Percentiles rank a stretch among this genome's conserved stretches.
phyloP scores from a whole-genome alignment of 2,888 invertebrate species.

The Drosophila picticornis region DNA sequence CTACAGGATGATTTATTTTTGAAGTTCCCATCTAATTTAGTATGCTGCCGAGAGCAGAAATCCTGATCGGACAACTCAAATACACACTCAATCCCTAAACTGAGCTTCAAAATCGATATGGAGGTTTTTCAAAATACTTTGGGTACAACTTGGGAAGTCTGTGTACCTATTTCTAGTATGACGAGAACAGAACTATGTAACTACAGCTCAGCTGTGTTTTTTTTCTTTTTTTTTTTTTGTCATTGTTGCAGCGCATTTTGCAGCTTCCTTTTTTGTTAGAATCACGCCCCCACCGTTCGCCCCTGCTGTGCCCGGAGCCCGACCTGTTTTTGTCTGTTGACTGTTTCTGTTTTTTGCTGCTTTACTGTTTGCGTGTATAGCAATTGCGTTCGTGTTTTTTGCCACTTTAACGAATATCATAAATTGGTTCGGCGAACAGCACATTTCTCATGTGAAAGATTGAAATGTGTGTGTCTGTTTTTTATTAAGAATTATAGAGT shows the following conservation, averaged over 20 bases:
- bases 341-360: slow-evolving; percentile 25
- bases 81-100: background rate
- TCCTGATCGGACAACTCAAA: background rate
- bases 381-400: slow-evolving; percentile 26
- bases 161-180: background rate
- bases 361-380: slow-evolving; percentile 24
- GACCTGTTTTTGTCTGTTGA: slow-evolving; percentile 29
- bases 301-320: slow-evolving; percentile 2
- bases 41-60: background rate
- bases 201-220: background rate
- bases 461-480: slow-evolving; percentile 70
- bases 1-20: slow-evolving; percentile 37
- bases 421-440: slow-evolving; percentile 79
- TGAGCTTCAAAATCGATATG: background rate
- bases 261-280: background rate
- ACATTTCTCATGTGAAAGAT: slow-evolving; percentile 82
- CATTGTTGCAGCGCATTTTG: background rate
- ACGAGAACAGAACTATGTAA: too few species aligned
- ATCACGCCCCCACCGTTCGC: slow-evolving; percentile 43
- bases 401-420: slow-evolving; percentile 75
- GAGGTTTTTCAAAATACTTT: background rate
- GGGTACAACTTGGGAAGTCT: background rate
- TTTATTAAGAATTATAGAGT: slow-evolving; percentile 12
- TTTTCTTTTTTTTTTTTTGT: background rate
- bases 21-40: background rate